phyloP scores from a whole-genome alignment of 2,797 vertebrate genomes.

The Megalops cyprinoides region DNA sequence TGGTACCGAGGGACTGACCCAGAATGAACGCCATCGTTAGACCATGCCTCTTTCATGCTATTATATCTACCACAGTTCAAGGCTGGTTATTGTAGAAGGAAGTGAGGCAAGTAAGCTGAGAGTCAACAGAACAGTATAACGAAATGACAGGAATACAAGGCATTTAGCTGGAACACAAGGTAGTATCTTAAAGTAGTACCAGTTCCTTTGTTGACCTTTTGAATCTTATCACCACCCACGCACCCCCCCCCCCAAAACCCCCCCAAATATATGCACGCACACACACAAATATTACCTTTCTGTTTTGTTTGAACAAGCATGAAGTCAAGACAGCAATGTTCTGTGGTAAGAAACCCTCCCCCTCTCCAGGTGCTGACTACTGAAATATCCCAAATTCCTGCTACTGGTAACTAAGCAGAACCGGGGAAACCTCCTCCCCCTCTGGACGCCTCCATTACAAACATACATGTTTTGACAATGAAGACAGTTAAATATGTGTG shows the following conservation, averaged over 20 bases:
- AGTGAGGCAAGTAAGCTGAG: too few species aligned
- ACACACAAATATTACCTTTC: slow-evolving; percentile 33
- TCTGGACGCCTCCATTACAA: neutral
- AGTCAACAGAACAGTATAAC: too few species aligned
- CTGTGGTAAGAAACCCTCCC: slow-evolving; percentile 21
- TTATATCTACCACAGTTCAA: too few species aligned
- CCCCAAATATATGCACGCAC: slow-evolving; percentile 27
- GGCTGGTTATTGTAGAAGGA: too few species aligned
- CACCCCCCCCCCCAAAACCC: slow-evolving; percentile 9
- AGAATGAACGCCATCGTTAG: neutral
- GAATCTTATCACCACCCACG: slow-evolving; percentile 27
- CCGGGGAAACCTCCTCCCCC: neutral
- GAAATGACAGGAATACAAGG: neutral
- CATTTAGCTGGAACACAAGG: neutral
- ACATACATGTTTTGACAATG: slow-evolving; percentile 9
- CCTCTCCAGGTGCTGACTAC: slow-evolving; percentile 6
- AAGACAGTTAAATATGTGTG: slow-evolving; percentile 35
- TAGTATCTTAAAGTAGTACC: slow-evolving; percentile 19
- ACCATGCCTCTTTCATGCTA: too few species aligned
- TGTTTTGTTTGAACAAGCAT: slow-evolving; percentile 52
- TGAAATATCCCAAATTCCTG: slow-evolving; percentile 35
- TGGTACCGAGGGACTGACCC: neutral
- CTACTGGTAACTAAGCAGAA: neutral
- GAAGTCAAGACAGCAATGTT: slow-evolving; percentile 29
- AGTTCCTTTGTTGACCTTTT: slow-evolving; percentile 38